Evolutionary conservation across 1,140 invertebrate genomes (phyloP).

Genomic region (Bombus pascuorum): DNA sequence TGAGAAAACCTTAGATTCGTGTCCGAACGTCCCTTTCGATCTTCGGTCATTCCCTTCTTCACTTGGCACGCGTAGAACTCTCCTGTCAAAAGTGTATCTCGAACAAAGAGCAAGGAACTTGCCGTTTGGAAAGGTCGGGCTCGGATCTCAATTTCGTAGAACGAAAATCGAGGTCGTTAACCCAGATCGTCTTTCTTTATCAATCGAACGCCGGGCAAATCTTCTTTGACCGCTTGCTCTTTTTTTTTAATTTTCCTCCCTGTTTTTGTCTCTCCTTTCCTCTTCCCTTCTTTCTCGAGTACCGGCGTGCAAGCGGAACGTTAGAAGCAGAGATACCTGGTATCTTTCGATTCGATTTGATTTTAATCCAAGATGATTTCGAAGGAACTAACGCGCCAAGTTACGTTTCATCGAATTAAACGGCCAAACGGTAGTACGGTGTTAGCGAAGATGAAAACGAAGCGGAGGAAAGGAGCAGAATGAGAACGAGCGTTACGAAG

Average conservation of each 20-base stretch:
- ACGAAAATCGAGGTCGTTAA: conserved; percentile 6
- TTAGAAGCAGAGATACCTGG: not conserved
- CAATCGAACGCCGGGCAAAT: not conserved
- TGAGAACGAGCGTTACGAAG: conserved; percentile 77
- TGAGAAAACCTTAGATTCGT: not conserved
- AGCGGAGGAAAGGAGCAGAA: conserved; percentile 68
- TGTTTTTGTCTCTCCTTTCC: too few species aligned
- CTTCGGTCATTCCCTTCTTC: conserved; percentile 54
- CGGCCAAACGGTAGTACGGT: not conserved
- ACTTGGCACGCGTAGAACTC: conserved; percentile 38
- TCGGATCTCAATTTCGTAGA: not conserved
- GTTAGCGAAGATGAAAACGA: conserved; percentile 13
- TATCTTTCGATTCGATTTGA: not conserved
- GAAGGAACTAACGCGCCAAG: not conserved
- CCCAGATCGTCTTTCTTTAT: not conserved
- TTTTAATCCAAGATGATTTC: not conserved
- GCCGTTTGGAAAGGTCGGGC: conserved; percentile 16
- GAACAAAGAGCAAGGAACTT: conserved; percentile 55
- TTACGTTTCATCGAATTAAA: not conserved
- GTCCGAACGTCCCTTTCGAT: conserved; percentile 36
- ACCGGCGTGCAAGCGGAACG: too few species aligned
- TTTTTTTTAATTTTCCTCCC: accelerated
- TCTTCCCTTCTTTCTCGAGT: too few species aligned
- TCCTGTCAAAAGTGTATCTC: conserved; percentile 46
- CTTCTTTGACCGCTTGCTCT: accelerated